phyloP scores from a whole-genome alignment of 2,113 vertebrate species.

The Xenus cinereus region DNA sequence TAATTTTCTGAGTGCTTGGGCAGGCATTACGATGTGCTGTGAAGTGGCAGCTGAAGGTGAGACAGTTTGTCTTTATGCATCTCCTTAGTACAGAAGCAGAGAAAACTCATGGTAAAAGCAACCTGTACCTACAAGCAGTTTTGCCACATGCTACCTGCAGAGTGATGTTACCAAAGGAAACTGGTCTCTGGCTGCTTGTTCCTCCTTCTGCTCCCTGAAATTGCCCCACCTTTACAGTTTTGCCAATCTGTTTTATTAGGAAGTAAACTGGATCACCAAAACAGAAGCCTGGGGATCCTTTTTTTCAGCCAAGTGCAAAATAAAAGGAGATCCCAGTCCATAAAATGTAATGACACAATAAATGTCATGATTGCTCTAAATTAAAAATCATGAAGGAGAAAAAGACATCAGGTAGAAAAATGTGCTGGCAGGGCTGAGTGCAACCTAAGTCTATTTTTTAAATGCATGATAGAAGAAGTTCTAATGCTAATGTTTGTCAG shows the following conservation, averaged over 20 bases:
- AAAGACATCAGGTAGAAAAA: not conserved
- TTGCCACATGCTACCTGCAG: not conserved
- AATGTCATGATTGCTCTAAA: not conserved
- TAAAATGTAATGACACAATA: not conserved
- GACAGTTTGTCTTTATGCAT: not conserved
- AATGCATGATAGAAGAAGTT: not conserved
- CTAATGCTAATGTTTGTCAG: not conserved
- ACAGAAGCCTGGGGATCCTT: not conserved
- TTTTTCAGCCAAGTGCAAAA: not conserved
- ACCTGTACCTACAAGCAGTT: not conserved
- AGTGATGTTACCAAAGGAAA: not conserved
- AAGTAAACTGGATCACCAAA: not conserved
- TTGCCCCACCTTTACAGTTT: not conserved
- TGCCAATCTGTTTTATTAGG: not conserved
- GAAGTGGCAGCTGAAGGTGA: not conserved
- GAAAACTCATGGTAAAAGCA: not conserved
- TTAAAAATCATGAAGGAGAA: not conserved
- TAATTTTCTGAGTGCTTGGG: not conserved
- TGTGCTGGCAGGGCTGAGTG: not conserved
- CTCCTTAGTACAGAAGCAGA: not conserved
- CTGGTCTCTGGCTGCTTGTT: not conserved
- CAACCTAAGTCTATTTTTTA: not conserved
- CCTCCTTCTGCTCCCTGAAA: not conserved
- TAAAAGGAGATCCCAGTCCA: not conserved
- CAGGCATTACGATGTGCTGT: accelerated